phyloP scores from a whole-genome alignment of 1,140 invertebrate genomes.

The Leptinotarsa lineolata region DNA sequence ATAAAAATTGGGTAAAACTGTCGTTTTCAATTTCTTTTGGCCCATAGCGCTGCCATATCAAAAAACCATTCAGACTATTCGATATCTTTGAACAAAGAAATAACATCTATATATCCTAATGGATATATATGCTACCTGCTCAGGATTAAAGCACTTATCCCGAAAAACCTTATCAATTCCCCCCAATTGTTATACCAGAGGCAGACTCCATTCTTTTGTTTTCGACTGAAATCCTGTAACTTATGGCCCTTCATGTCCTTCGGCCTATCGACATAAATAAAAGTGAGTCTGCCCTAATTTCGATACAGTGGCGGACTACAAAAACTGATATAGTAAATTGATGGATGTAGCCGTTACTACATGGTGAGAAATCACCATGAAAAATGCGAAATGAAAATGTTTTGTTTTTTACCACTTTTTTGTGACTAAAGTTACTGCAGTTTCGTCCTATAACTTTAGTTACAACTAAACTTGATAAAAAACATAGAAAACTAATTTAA shows the following conservation, averaged over 20 bases:
- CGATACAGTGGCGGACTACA: neutral
- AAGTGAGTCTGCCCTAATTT: conserved; percentile 14
- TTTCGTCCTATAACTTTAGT: no score
- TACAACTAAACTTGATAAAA: no score
- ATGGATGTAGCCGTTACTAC: no score
- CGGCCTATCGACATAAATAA: conserved; percentile 20
- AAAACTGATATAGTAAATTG: no score
- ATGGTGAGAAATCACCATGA: no score
- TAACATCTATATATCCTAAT: conserved; percentile 2
- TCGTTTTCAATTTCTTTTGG: no score
- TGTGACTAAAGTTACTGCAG: no score
- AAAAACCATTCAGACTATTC: neutral
- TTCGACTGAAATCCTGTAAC: conserved; percentile 21
- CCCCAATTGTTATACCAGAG: conserved; percentile 14
- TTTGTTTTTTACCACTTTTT: no score
- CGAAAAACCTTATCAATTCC: conserved; percentile 21
- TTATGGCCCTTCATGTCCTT: conserved; percentile 17
- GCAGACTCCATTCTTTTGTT: conserved; percentile 21
- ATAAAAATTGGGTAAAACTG: no score
- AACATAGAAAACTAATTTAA: no score
- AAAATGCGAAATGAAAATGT: no score
- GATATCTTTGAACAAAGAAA: neutral
- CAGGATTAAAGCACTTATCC: conserved; percentile 5
- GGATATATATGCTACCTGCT: neutral
- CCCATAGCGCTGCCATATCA: neutral